These are phyloP conservation scores for Pimpla rufipes DNA, from an alignment of 2,888 invertebrate genomes.

Conservation along the genomic window DNA sequence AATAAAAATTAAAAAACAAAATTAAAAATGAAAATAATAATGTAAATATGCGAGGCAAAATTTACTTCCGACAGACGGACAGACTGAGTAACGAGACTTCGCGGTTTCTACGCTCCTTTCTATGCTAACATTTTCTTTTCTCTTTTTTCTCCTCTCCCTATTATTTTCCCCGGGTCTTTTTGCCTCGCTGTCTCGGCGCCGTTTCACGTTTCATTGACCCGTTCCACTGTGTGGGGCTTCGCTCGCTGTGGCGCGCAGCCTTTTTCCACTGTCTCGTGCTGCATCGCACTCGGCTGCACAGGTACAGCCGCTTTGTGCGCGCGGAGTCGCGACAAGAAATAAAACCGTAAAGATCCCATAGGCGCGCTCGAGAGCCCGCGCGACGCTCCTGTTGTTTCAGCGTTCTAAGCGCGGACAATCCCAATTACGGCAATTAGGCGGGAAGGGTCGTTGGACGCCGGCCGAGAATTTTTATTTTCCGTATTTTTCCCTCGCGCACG, in stretches of 20 bases:
- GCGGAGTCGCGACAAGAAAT: conserved; percentile 56
- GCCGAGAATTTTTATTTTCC: neutral
- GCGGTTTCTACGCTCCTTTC: no score
- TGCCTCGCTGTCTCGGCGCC: conserved; percentile 50
- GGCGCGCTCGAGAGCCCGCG: neutral
- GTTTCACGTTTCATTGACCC: conserved; percentile 74
- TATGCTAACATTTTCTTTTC: neutral
- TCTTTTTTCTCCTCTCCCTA: conserved; percentile 36
- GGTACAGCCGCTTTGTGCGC: conserved; percentile 15
- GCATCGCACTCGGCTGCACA: neutral
- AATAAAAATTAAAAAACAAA: neutral
- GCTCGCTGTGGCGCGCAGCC: conserved; percentile 48
- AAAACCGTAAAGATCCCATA: conserved; percentile 63
- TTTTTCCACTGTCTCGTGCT: conserved; percentile 20
- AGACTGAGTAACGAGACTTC: no score
- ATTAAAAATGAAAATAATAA: no score
- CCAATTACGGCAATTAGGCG: conserved; percentile 60
- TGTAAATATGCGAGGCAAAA: no score
- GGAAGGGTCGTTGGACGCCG: conserved; percentile 54
- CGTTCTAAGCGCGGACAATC: conserved; percentile 45
- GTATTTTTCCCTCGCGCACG: neutral
- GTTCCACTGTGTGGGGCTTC: conserved; percentile 71
- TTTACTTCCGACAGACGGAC: no score
- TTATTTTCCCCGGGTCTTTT: conserved; percentile 51
- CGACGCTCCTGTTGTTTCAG: conserved; percentile 31